Evolutionary conservation across 1,140 invertebrate genomes (phyloP), one percentile per base, ranked within the genome.

Genomic region (Conus betulinus): DNA sequence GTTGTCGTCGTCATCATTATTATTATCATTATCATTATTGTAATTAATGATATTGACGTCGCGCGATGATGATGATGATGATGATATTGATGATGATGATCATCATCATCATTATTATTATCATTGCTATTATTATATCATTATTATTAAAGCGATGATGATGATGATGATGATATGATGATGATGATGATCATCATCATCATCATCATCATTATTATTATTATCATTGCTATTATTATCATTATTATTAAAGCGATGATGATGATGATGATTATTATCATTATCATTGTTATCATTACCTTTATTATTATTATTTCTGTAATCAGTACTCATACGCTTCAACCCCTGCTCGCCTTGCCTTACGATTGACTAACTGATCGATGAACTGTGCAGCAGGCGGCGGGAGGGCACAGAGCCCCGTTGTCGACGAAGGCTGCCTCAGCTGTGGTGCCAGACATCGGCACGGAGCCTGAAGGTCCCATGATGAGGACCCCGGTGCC

Each of bases 401-500:
- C 78, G 27, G 78, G 78, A 0, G 78, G 78, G 5, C 78, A 67
- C 1, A 71, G 20, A 51, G 71, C 57, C 20, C 23, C 51, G 60
- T 23, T 60, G n/a, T 27, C 57, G 63, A 60, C 84, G 17, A 60
- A 23, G 7, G 84, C 63, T 60, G 10, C 53, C 27, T 10, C 57
- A 5, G 57, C 53, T 0, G 51, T 17, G 11, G 55, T 60, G 57
- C 39, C 71, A n/a, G 55, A 79, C 17, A 52, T 78, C 23, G 63
- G 52, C 8, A 57, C 86, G n/a, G 97, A 98, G 94, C 97, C 97
- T 13, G 92, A 93, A n/a, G 96, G 95, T 55, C 97, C 97, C 23
- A 92, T 90, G 53, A 94, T 97, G 5, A 96, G 96, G 90, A 97
- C 97, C 8, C 90, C 95, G 8, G 95, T 98, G 79, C 97, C 97